A percentile compares a stretch with the other conserved stretches of the same genome.
These are phyloP conservation scores for Steinernema feltiae DNA, from an alignment of 1,140 invertebrate genomes.

Conservation along the genomic window DNA sequence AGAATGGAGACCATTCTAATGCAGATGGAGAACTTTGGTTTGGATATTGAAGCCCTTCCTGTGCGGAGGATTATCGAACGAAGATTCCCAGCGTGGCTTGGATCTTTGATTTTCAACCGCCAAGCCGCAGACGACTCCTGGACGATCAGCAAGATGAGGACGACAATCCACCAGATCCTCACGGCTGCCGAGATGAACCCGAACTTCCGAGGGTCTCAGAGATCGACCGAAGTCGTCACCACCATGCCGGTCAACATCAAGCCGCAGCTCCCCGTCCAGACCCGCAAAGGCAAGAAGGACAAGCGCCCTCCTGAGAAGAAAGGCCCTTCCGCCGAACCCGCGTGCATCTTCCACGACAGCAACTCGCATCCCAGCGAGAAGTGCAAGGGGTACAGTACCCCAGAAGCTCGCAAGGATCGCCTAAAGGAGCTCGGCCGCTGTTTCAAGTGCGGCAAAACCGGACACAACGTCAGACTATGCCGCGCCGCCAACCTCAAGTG, in stretches of 20 bases:
- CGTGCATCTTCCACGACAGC: neutral
- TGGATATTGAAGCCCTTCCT: neutral
- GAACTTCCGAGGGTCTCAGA: neutral
- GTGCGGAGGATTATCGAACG: neutral
- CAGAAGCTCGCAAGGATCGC: neutral
- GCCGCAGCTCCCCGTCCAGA: no score
- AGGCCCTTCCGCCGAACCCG: neutral
- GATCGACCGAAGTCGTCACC: neutral
- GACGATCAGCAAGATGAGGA: neutral
- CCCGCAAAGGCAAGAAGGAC: neutral
- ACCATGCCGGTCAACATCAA: neutral
- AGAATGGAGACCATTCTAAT: neutral
- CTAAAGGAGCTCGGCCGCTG: neutral
- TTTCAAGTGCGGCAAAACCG: neutral
- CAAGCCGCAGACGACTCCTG: neutral
- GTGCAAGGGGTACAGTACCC: neutral
- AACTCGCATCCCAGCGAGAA: neutral
- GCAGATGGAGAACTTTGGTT: neutral
- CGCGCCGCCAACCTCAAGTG: neutral
- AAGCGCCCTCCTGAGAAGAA: neutral
- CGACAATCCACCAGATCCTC: neutral
- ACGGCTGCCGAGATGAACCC: neutral
- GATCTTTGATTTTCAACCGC: neutral
- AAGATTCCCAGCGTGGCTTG: neutral
- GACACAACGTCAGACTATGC: neutral